Evolutionary conservation across 2,888 invertebrate genomes (phyloP), one percentile per base, ranked within the genome.

Genomic region (Agrilus biguttatus): DNA sequence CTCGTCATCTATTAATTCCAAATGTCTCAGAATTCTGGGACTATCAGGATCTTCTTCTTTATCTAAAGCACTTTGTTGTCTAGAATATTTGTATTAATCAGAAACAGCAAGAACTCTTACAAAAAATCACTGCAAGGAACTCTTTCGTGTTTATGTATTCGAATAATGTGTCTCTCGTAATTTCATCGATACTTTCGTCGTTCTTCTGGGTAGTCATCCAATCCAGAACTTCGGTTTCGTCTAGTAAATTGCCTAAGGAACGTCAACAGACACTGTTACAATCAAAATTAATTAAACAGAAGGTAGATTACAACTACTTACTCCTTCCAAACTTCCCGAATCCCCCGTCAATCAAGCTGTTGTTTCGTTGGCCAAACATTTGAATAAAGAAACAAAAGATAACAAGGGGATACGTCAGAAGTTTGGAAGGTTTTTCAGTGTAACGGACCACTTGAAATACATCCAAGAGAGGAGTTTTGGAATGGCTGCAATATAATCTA

Each of bases 181-280:
- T 87, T 63, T 88, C 85, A 63, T 89, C 88, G 53, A 92, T 89
- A 59, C 88, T 90, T 62, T 86, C 85, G 62, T 92, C 91, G 63
- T 84, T 83, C 62, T 90, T 88, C 64, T 92, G 91, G 62, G 83
- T 82, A 45, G 85, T 74, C 77, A 92, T 87, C 92, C 92, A 92
- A 55, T 85, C 82, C 53, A 92, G 73, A 6, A 92, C 89, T 62
- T 84, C 82, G 39, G 73, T 74, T 65, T 89, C 88, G 58, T 89
- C 84, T 48, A 74, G 66, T 47, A 84, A 68, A 65, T 79, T 78
- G 55, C 83, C 85, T 85, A 62, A 34, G 28, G 28, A 28, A 28
- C 28, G 10, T 28, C 28, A 28, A 2, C 28, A 28, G 2, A 28
- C 10, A 5, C 8, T 10, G 4, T 10, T 10, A 10, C 10, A 3